phyloP scores from a whole-genome alignment of 2,888 invertebrate genomes.

The Himalopsyche tibetana region DNA sequence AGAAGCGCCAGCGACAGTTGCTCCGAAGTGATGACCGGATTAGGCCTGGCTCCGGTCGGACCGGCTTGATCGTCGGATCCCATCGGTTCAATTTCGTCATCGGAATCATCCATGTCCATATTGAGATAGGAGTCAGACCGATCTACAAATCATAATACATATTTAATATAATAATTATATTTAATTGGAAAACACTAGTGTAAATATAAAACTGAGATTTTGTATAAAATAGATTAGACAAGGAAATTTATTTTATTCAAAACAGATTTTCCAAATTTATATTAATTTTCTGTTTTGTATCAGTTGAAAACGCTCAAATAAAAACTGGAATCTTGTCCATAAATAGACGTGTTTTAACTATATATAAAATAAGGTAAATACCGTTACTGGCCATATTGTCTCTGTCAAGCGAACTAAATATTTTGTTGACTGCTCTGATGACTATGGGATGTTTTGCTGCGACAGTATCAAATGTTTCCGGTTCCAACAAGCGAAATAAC shows the following conservation, averaged over 20 bases:
- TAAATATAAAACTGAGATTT: too few species aligned
- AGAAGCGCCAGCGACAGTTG: constrained; percentile 86
- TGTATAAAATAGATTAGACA: not conserved
- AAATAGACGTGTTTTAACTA: not conserved
- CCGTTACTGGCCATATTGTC: constrained; percentile 20
- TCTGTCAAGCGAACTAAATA: constrained; percentile 23
- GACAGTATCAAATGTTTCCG: constrained; percentile 77
- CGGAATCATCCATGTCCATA: constrained; percentile 58
- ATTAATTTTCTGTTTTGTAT: too few species aligned
- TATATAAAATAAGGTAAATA: not conserved
- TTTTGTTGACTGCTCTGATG: constrained; percentile 74
- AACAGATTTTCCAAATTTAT: too few species aligned
- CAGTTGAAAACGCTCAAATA: too few species aligned
- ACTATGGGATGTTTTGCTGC: constrained; percentile 79
- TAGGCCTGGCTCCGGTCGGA: constrained; percentile 67
- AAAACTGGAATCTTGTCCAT: too few species aligned
- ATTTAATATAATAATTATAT: too few species aligned
- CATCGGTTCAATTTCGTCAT: constrained; percentile 58
- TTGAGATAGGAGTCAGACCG: not conserved
- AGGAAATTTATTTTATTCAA: too few species aligned
- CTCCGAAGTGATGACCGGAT: constrained; percentile 81
- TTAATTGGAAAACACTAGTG: not conserved
- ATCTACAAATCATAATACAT: not conserved
- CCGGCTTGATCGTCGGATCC: constrained; percentile 71
- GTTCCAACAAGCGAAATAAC: constrained; percentile 78